Evolutionary conservation across 1,140 invertebrate species (phyloP), one percentile per base, ranked within the genome.

Genomic region (Apis dorsata): DNA sequence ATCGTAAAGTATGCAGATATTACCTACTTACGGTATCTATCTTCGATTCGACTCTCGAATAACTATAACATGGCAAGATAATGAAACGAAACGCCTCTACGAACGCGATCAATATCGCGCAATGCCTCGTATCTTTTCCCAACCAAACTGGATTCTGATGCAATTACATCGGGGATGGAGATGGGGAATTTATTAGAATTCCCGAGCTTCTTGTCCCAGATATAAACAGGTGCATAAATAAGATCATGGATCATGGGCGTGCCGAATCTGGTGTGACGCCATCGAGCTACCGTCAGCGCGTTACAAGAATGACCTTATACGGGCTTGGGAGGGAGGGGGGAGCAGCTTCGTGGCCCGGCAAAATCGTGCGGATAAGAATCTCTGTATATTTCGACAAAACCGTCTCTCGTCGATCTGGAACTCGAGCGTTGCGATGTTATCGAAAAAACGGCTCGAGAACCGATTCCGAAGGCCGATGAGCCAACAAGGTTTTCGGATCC

Each of bases 301-400:
- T 88, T 34, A 85, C 83, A 90, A 7, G 5, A 90, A 90, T 90
- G 85, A 90, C 90, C 90, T 88, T 90, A 90, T 88, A 90, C 84
- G 88, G 88, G 62, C 2, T 34, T 34, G 55, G 53, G 11, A 13
- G 71, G 75, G 84, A 70, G 74, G 71, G 2, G 3, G 34, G 34
- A 3, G 2, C 34, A 34, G 34, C 80, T 84, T 85, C 83, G 81
- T 60, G 15, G 65, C 70, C 28, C 72, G 62, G 80, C 85, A 80
- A 81, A 87, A 78, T 76, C 79, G 17, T 60, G 28, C 10, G 77
- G 81, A 87, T 87, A 87, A 86, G 73, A 74, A 87, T 87, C 86
- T 87, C 86, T 87, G 72, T 73, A 79, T 72, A 84, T 75, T 44
- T 63, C 77, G 82, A 76, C 79, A 77, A 86, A 84, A 85, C 66